Conservation (phyloP, 2,797 vertebrate species). For the Lepidocolaptes lacrymiger region DNA sequence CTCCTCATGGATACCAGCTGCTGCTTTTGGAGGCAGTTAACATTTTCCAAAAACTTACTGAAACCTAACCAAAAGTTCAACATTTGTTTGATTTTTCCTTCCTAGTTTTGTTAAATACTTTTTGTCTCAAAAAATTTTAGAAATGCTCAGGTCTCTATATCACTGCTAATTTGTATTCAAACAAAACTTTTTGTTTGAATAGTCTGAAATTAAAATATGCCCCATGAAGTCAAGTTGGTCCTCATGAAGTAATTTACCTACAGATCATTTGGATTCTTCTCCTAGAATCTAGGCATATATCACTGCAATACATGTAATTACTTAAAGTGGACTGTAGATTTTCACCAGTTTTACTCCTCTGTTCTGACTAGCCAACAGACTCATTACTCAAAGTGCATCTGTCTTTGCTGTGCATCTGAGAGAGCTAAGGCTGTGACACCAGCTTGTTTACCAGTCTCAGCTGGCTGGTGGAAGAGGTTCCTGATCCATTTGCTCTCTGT, state of each 20-base stretch:
- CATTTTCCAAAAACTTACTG: background rate
- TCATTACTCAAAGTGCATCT: background rate
- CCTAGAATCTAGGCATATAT: conserved; percentile 48
- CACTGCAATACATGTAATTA: conserved; percentile 51
- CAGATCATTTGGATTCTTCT: conserved; percentile 48
- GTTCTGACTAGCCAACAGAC: conserved; percentile 11
- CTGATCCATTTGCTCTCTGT: background rate
- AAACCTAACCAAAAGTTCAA: background rate
- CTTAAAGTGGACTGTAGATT: conserved; percentile 53
- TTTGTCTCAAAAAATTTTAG: conserved; percentile 19
- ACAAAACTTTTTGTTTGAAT: conserved; percentile 43
- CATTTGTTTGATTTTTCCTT: background rate
- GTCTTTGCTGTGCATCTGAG: conserved; percentile 11
- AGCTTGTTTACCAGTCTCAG: background rate
- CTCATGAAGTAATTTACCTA: conserved; percentile 51
- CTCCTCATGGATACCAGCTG: background rate
- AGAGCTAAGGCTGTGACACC: background rate
- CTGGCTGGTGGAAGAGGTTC: background rate
- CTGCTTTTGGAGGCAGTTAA: background rate
- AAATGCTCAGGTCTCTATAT: conserved; percentile 2
- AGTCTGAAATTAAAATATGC: conserved; percentile 49
- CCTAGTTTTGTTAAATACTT: background rate
- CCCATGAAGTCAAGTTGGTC: conserved; percentile 48
- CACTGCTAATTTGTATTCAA: conserved; percentile 47
- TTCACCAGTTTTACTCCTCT: conserved; percentile 11